Conservation (phyloP, 2,888 invertebrate genomes). For the Ichneumon xanthorius region DNA sequence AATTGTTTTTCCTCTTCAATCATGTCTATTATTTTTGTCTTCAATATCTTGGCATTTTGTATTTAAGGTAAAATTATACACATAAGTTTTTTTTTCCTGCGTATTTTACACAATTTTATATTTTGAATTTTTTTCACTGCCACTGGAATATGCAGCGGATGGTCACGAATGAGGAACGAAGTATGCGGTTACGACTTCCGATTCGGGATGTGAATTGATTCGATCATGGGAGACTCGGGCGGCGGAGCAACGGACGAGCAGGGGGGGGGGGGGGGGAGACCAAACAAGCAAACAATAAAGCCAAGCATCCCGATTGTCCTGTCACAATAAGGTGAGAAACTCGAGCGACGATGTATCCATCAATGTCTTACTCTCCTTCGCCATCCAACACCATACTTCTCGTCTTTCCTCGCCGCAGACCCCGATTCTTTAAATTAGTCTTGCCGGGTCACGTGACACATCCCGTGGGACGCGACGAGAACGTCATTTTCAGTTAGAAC, state of each 20-base stretch:
- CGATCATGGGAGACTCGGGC: slow-evolving; percentile 8
- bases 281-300: slow-evolving; percentile 82
- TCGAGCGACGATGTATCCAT: slow-evolving; percentile 81
- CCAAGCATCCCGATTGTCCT: slow-evolving; percentile 79
- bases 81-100: background rate
- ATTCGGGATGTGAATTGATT: slow-evolving; percentile 34
- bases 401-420: slow-evolving; percentile 49
- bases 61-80: background rate
- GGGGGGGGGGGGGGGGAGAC: slow-evolving; percentile 57
- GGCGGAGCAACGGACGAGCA: slow-evolving; percentile 32
- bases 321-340: slow-evolving; percentile 78
- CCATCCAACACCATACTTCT: slow-evolving; percentile 68
- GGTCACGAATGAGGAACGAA: background rate
- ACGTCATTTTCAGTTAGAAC: slow-evolving; percentile 80
- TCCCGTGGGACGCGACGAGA: slow-evolving; percentile 76
- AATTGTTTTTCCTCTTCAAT: no score
- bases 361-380: slow-evolving; percentile 74
- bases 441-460: slow-evolving; percentile 78
- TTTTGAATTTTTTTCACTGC: background rate
- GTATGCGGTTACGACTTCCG: background rate
- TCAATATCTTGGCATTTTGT: no score
- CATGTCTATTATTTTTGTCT: background rate
- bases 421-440: slow-evolving; percentile 81
- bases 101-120: background rate
- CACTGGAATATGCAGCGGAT: background rate